A percentile compares a stretch with the other conserved stretches of the same genome.
Conservation (phyloP, 2,113 vertebrate genomes). For the Pagrus major region DNA sequence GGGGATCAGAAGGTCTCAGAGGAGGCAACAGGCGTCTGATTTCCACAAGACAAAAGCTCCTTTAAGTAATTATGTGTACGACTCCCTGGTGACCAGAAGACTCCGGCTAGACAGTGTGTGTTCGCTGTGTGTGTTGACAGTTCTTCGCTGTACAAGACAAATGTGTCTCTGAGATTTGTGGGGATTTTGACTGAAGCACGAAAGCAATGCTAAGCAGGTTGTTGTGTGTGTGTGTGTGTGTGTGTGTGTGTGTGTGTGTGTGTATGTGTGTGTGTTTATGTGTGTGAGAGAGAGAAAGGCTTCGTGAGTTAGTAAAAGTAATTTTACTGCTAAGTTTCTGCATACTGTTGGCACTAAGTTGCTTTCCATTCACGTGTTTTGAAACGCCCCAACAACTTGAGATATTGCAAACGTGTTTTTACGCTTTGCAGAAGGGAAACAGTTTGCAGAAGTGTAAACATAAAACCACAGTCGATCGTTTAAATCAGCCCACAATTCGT, state of each 20-base stretch:
- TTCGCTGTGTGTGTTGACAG: conserved; percentile 26
- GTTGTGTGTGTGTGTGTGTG: not conserved
- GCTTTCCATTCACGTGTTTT: not conserved
- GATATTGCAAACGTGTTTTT: not conserved
- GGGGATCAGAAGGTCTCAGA: conserved; percentile 7
- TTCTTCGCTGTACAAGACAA: conserved; percentile 12
- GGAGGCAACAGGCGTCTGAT: conserved; percentile 20
- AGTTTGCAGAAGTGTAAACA: no score
- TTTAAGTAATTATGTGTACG: conserved; percentile 26
- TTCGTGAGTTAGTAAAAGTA: not conserved
- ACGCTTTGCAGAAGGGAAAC: no score
- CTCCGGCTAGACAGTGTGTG: not conserved
- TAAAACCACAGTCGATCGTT: no score
- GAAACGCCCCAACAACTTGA: no score
- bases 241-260: not conserved
- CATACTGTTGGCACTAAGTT: no score
- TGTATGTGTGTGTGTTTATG: not conserved
- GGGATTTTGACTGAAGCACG: conserved; percentile 23
- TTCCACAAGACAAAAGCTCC: conserved; percentile 24
- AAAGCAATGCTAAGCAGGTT: not conserved
- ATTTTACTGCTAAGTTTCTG: not conserved
- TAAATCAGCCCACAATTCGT: not conserved
- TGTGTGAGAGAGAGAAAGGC: not conserved
- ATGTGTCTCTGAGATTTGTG: conserved; percentile 38
- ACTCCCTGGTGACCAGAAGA: conserved; percentile 39